phyloP scores from a whole-genome alignment of 2,888 invertebrate genomes.

The Auanema sp. region DNA sequence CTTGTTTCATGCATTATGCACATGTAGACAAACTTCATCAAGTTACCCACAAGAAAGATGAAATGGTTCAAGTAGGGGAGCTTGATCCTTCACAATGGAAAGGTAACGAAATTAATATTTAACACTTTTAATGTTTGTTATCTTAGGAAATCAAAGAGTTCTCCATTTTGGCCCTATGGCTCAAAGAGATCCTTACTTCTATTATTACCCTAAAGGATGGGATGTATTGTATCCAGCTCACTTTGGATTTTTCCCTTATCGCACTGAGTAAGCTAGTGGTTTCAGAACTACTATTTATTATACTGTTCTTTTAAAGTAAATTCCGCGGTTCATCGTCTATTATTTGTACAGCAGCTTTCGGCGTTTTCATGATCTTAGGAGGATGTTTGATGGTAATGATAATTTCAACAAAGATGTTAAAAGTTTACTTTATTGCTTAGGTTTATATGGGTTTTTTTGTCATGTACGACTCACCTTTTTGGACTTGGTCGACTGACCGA shows the following conservation, averaged over 20 bases:
- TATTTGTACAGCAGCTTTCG: conserved; percentile 62
- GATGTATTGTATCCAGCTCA: conserved; percentile 64
- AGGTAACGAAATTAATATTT: no score
- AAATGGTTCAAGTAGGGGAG: conserved; percentile 61
- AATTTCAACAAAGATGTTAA: neutral
- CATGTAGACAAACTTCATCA: conserved; percentile 58
- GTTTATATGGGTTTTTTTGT: conserved; percentile 56
- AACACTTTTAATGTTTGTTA: neutral
- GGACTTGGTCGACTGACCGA: conserved; percentile 53
- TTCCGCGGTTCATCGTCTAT: conserved; percentile 63
- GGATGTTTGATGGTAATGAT: conserved; percentile 54
- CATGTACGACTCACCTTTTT: conserved; percentile 58
- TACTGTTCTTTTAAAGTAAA: conserved; percentile 45
- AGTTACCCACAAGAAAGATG: conserved; percentile 61
- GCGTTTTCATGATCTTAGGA: conserved; percentile 60
- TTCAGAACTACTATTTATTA: neutral
- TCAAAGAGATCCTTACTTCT: conserved; percentile 63
- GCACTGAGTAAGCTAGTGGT: conserved; percentile 54
- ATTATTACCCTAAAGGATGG: conserved; percentile 65
- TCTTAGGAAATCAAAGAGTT: conserved; percentile 60
- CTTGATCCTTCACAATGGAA: conserved; percentile 62
- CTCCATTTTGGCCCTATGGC: conserved; percentile 64
- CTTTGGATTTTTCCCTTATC: conserved; percentile 64
- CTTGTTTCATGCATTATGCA: neutral
- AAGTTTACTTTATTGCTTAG: conserved; percentile 9